Conservation (phyloP, 1,140 invertebrate genomes). For the Caligus rogercresseyi region DNA sequence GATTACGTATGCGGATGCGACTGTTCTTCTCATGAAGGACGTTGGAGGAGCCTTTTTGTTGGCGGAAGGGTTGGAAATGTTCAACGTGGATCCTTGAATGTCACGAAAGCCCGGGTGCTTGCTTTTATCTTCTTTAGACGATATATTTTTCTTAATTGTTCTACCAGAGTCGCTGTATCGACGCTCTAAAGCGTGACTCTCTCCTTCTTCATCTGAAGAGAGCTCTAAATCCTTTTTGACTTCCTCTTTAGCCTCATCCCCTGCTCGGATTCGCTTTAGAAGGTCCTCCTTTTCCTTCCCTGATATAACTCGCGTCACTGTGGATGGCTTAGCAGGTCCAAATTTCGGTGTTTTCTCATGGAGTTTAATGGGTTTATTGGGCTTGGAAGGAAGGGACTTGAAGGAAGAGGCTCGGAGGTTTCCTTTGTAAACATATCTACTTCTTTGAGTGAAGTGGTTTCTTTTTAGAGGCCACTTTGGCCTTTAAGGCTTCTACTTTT, state of each 20-base stretch:
- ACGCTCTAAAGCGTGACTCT: background rate
- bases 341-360: constrained; percentile 7
- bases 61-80: background rate
- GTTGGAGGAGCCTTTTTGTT: background rate
- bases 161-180: constrained; percentile 9
- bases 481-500: background rate
- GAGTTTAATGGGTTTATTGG: background rate
- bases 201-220: constrained; percentile 7
- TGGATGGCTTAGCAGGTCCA: background rate
- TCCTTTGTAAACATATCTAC: background rate
- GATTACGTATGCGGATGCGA: constrained; percentile 3
- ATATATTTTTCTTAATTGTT: constrained; percentile 3
- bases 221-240: background rate
- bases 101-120: background rate
- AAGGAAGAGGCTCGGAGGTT: background rate
- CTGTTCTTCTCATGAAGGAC: constrained; percentile 7
- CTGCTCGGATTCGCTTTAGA: background rate
- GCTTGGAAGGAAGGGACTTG: constrained; percentile 2
- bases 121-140: background rate
- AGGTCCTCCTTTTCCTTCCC: background rate
- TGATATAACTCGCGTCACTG: background rate
- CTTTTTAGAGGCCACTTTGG: background rate
- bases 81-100: background rate
- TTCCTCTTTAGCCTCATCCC: background rate
- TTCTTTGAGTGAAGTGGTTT: background rate